Evolutionary conservation across 37 sponge, comb jelly and placozoan genomes (phyloP).

Genomic region (Chondrilla cf. caribensis): DNA sequence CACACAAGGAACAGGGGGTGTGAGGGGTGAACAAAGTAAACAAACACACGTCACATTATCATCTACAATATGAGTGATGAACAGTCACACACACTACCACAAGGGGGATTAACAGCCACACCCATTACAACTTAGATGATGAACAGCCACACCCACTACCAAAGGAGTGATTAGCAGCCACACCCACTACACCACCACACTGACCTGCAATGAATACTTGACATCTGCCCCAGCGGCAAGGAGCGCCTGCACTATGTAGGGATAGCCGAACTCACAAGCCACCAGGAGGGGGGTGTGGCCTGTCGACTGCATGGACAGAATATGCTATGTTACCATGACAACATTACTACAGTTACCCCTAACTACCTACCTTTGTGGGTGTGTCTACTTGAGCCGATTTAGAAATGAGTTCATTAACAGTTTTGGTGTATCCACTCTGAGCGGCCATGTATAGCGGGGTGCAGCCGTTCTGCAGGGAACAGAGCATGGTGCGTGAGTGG

Average conservation of each 20-base stretch:
- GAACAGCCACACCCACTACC: too few species aligned
- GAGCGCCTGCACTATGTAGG: conserved; percentile 15
- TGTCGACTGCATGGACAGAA: conserved; percentile 4
- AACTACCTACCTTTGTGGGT: background rate
- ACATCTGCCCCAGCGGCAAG: conserved; percentile 18
- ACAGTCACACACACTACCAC: too few species aligned
- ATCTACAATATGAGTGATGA: background rate
- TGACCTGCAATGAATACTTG: conserved; percentile 6
- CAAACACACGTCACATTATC: too few species aligned
- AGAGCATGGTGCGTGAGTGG: background rate
- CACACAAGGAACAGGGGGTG: too few species aligned
- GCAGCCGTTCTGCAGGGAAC: conserved; percentile 21
- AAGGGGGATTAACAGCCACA: background rate
- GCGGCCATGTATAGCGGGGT: conserved; percentile 37
- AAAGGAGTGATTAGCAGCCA: background rate
- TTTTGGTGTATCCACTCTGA: conserved; percentile 35
- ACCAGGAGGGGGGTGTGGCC: conserved; percentile 38
- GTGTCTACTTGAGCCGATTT: conserved; percentile 10
- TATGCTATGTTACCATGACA: background rate
- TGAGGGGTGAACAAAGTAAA: too few species aligned
- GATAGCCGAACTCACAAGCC: conserved; percentile 37
- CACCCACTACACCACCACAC: background rate
- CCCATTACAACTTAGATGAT: background rate
- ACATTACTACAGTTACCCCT: background rate
- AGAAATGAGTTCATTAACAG: conserved; percentile 32